Conservation (phyloP, 2,113 vertebrate genomes). For the Brachirus orientalis region DNA sequence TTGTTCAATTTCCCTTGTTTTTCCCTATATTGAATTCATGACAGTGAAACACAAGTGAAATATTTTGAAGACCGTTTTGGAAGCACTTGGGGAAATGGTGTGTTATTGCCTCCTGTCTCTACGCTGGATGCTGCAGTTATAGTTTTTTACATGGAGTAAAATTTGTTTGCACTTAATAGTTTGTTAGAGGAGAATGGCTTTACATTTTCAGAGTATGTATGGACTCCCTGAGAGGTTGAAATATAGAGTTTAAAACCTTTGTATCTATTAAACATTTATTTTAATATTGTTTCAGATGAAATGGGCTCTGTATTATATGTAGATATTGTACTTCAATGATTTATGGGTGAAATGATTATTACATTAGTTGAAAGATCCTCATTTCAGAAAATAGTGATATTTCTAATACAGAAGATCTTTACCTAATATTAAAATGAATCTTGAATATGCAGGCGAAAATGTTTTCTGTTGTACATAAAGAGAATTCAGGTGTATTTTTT, state of each 20-base stretch:
- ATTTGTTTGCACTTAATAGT: constrained; percentile 92
- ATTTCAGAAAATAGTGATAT: constrained; percentile 86
- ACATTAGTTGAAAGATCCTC: constrained; percentile 82
- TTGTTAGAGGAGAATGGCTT: constrained; percentile 86
- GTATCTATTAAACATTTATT: constrained; percentile 91
- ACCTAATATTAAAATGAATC: constrained; percentile 87
- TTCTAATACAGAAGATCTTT: constrained; percentile 89
- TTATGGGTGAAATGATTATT: constrained; percentile 77
- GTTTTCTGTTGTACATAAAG: constrained; percentile 80
- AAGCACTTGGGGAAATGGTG: constrained; percentile 76
- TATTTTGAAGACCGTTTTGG: constrained; percentile 69
- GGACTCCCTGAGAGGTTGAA: constrained; percentile 79
- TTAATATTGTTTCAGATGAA: constrained; percentile 86
- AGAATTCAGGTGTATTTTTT: constrained; percentile 83
- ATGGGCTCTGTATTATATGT: constrained; percentile 87
- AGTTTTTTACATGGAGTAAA: constrained; percentile 74
- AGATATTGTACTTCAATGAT: constrained; percentile 80
- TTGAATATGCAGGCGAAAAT: constrained; percentile 86
- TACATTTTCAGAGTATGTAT: constrained; percentile 80
- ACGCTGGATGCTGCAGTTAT: constrained; percentile 88
- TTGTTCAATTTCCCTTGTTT: constrained; percentile 5
- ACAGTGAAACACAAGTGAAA: constrained; percentile 50
- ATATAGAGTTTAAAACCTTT: constrained; percentile 81
- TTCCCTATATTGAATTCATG: constrained; percentile 39
- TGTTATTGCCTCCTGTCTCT: constrained; percentile 79